Evolutionary conservation across 2,113 vertebrate genomes (phyloP), one percentile per base, ranked within the genome.

Genomic region (Thunnus thynnus): DNA sequence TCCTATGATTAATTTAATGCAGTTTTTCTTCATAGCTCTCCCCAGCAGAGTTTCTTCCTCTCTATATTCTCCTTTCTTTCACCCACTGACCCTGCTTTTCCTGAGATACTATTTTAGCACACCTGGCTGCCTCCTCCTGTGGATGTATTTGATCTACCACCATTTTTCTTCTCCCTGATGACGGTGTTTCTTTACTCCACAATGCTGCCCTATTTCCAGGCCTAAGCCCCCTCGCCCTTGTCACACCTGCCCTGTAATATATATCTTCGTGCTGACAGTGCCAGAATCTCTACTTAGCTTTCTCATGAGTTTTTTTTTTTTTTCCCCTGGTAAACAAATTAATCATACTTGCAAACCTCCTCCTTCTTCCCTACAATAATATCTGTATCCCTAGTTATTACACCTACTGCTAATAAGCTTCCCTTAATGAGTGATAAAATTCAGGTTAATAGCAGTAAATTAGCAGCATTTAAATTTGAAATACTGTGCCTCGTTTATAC

Each of bases 121-220:
- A 90, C 91, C 88, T 89, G 91, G 72, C 61, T 46, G n/a, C 83
- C 72, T 74, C 27, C 66, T 55, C 68, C 63, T 36, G 66, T 62
- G 69, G 62, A 87, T 61, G 63, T 51, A 50, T 77, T 76, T 75
- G 32, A 90, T 81, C 68, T 13, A 30, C 60, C 70, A 63, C 67
- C 44, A 76, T 76, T 90, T 90, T 58, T 86, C 78, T 86, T 75
- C 48, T 65, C 44, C 32, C 57, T 7, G 60, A 57, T 61, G 74
- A 78, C 36, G 41, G 4, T 9, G 11, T 73, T 32, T 47, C 60
- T 51, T 77, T 62, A 17, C 72, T 61, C 13, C 66, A 68, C 64
- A 27, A 0, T 8, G 30, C 22, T 83, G 79, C 56, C 73, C 88
- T 61, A 76, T 80, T 90, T 87, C 62, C 62, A 76, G 87, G 46